These are phyloP conservation scores for Candidula unifasciata DNA, from an alignment of 2,888 invertebrate species.

Conservation along the genomic window DNA sequence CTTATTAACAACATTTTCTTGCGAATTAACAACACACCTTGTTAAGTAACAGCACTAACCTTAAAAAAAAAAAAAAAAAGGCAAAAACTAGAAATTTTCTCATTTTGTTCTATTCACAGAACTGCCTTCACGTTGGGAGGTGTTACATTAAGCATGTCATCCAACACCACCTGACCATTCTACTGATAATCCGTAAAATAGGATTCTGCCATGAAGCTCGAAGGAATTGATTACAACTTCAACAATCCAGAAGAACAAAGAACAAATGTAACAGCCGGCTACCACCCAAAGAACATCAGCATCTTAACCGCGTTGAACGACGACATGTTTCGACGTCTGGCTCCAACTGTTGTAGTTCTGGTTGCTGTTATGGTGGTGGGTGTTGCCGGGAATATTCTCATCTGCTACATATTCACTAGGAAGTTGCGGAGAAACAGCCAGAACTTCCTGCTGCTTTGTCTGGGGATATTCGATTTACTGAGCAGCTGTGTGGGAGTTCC, in stretches of 20 bases:
- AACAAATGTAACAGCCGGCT: too few species aligned
- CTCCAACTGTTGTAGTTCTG: constrained; percentile 35
- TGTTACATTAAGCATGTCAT: too few species aligned
- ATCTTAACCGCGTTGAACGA: constrained; percentile 52
- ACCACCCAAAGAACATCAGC: neutral
- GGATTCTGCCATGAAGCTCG: neutral
- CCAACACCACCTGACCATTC: too few species aligned
- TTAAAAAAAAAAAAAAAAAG: too few species aligned
- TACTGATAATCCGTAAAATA: too few species aligned
- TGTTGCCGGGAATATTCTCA: constrained; percentile 32
- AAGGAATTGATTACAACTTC: neutral
- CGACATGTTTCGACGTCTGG: constrained; percentile 46
- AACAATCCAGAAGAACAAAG: neutral
- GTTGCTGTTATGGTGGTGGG: constrained; percentile 30
- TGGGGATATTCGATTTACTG: constrained; percentile 44
- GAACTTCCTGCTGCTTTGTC: constrained; percentile 36
- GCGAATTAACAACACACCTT: too few species aligned
- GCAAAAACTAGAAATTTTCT: too few species aligned
- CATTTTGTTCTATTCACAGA: too few species aligned
- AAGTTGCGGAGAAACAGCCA: constrained; percentile 36
- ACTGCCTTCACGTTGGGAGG: too few species aligned
- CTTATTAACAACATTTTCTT: too few species aligned
- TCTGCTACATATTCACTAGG: constrained; percentile 39
- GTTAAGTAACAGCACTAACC: too few species aligned
- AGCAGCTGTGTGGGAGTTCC: constrained; percentile 43